Evolutionary conservation across 1,140 invertebrate genomes (phyloP).

Genomic region (Leucophenga varia): DNA sequence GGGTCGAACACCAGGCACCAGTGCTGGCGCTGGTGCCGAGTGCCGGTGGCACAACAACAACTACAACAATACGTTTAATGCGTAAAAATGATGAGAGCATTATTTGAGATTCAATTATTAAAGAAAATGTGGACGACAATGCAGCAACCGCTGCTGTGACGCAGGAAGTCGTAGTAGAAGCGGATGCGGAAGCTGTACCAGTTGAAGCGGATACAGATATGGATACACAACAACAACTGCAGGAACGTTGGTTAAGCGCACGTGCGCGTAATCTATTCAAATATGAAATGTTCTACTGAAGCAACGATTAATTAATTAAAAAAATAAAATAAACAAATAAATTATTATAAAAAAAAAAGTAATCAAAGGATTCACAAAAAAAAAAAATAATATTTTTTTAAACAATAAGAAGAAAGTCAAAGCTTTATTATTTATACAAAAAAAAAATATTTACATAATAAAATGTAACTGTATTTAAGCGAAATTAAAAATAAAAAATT

Average conservation of each 20-base stretch:
- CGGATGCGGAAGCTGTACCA: constrained; percentile 10
- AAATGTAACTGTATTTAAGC: too few relatives aligned
- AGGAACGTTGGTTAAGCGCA: neutral
- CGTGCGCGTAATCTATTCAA: constrained; percentile 17
- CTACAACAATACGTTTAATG: constrained; percentile 44
- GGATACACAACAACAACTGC: neutral
- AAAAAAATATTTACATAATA: too few relatives aligned
- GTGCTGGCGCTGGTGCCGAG: constrained; percentile 12
- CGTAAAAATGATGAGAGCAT: constrained; percentile 55
- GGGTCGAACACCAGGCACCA: too few relatives aligned
- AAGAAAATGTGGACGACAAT: neutral
- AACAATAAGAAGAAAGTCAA: too few relatives aligned
- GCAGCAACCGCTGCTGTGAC: too few relatives aligned
- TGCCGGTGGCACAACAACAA: constrained; percentile 29
- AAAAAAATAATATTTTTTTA: too few relatives aligned
- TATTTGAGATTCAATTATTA: constrained; percentile 36
- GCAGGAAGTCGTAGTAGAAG: neutral
- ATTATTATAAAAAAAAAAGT: constrained; percentile 20
- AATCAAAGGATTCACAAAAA: too few relatives aligned
- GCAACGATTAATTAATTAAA: constrained; percentile 11
- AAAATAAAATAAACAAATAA: constrained; percentile 1
- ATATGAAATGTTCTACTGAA: constrained; percentile 43
- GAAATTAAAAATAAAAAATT: too few relatives aligned
- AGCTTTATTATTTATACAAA: too few relatives aligned
- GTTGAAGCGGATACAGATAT: constrained; percentile 2